Percentiles rank a stretch among this genome's conserved stretches.
Evolutionary conservation across 2,113 vertebrate species (phyloP).

Genomic region (Corynorhinus townsendii): DNA sequence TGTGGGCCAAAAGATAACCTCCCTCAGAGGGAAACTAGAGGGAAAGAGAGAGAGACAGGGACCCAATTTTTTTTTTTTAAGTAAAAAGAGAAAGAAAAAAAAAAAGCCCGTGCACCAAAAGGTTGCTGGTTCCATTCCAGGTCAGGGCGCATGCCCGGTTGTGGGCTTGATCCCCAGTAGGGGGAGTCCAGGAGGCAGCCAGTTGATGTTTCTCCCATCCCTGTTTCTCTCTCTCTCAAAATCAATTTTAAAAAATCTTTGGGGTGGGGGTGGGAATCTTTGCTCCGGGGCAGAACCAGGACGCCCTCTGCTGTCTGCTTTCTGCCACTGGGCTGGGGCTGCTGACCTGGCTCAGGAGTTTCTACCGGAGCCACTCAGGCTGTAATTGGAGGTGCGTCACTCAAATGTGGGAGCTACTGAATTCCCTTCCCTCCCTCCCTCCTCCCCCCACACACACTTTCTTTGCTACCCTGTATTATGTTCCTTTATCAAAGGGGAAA

Average conservation of each 20-base stretch:
- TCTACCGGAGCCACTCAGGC: not conserved
- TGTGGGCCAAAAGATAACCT: not conserved
- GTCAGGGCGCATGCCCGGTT: too few species aligned
- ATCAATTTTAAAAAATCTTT: too few species aligned
- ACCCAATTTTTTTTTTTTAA: too few species aligned
- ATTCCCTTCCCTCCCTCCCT: not conserved
- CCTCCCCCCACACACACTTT: too few species aligned
- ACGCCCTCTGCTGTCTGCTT: slow-evolving; percentile 19
- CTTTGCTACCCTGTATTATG: slow-evolving; percentile 34
- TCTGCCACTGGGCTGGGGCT: not conserved
- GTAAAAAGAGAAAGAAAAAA: too few species aligned
- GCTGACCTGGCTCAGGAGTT: not conserved
- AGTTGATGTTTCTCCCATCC: too few species aligned
- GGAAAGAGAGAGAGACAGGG: not conserved
- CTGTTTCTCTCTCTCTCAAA: too few species aligned
- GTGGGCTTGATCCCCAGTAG: too few species aligned
- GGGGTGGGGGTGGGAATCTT: not conserved
- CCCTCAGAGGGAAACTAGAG: not conserved
- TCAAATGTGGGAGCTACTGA: slow-evolving; percentile 44
- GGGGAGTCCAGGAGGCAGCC: too few species aligned
- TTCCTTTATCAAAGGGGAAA: slow-evolving; percentile 27
- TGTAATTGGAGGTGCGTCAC: not conserved
- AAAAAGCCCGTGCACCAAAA: too few species aligned
- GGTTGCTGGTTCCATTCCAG: too few species aligned
- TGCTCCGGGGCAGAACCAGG: not conserved